These are phyloP conservation scores for Octomys mimax DNA, from an alignment of 2,797 vertebrate genomes.

Conservation along the genomic window DNA sequence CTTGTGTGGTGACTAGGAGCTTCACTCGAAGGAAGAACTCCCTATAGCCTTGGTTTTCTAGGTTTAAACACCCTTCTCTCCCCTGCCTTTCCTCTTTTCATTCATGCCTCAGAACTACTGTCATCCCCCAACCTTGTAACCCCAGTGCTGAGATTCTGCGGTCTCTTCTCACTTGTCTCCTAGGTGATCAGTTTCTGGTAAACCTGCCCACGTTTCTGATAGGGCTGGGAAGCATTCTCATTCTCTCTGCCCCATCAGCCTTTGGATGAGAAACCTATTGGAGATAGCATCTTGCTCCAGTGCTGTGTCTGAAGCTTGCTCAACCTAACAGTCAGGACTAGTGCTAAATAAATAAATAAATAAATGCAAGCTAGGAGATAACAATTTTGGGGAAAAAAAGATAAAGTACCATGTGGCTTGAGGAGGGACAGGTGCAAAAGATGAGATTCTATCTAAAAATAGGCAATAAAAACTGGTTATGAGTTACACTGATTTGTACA, in stretches of 20 bases:
- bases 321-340: background rate
- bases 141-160: background rate
- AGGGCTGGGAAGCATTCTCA: background rate
- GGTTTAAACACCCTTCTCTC: background rate
- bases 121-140: background rate
- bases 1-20: background rate
- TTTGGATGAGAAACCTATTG: background rate
- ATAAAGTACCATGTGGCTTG: background rate
- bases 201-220: background rate
- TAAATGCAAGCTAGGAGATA: background rate
- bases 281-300: background rate
- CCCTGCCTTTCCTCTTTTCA: background rate
- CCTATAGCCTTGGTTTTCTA: background rate
- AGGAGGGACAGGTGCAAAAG: background rate
- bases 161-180: background rate
- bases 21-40: background rate
- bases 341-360: background rate
- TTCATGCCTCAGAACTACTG: background rate
- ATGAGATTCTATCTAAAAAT: background rate
- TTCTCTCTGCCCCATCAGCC: background rate
- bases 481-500: background rate
- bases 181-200: background rate
- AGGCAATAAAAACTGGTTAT: background rate
- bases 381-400: conserved; percentile 17
- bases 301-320: background rate